Conservation (phyloP, 1,140 invertebrate species). For the Halesus radiatus region DNA sequence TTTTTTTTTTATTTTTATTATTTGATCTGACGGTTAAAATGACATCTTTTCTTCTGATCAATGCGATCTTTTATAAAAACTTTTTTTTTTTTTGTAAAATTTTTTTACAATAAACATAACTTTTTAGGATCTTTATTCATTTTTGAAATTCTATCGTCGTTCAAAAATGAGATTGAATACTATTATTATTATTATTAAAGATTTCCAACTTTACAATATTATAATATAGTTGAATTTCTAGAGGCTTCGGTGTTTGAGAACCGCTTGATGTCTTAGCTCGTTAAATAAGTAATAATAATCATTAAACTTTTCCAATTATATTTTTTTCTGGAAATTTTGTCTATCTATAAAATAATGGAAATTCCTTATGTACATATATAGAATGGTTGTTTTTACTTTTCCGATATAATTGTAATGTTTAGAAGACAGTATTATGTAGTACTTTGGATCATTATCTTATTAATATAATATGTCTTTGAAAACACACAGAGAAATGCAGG, state of each 20-base stretch:
- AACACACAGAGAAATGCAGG: constrained; percentile 35
- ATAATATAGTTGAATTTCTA: constrained; percentile 4
- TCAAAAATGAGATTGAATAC: constrained; percentile 1
- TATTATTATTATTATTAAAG: background rate
- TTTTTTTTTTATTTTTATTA: background rate
- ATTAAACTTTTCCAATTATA: background rate
- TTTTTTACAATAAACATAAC: background rate
- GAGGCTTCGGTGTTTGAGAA: constrained; percentile 21
- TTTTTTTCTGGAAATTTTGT: background rate
- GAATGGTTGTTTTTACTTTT: constrained; percentile 26
- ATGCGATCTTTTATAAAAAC: background rate
- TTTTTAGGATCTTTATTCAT: constrained; percentile 16
- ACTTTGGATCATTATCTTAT: constrained; percentile 19
- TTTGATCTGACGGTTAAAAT: background rate
- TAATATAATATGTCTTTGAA: constrained; percentile 9
- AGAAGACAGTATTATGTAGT: background rate
- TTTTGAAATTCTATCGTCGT: constrained; percentile 28
- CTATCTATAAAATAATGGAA: background rate
- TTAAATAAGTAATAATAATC: background rate
- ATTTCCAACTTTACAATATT: background rate
- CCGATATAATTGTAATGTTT: background rate
- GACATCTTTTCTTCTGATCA: background rate
- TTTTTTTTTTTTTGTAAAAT: constrained; percentile 21
- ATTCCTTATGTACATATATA: constrained; percentile 23
- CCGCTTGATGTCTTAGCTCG: constrained; percentile 3